These are phyloP conservation scores for Pyrocoelia pectoralis DNA, from an alignment of 2,888 invertebrate species.

Conservation along the genomic window DNA sequence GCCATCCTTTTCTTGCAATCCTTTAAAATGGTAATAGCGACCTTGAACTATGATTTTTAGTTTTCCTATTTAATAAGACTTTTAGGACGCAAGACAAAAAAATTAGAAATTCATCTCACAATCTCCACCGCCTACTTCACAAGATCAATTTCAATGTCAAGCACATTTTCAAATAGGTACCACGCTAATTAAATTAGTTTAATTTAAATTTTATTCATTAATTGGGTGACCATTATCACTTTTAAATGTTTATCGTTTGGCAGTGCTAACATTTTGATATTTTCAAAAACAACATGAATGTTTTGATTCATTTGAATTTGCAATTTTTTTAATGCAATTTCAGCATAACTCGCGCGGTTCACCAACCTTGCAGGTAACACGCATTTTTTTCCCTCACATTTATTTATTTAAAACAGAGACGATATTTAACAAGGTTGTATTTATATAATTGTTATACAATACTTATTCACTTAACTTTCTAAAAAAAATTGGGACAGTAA, in stretches of 20 bases:
- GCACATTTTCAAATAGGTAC: neutral
- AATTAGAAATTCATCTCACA: neutral
- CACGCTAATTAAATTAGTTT: neutral
- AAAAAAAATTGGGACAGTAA: neutral
- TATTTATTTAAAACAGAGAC: neutral
- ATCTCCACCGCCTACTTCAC: neutral
- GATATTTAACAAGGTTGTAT: neutral
- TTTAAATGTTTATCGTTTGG: too few species aligned
- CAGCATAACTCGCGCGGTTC: neutral
- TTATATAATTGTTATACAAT: neutral
- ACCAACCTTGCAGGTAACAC: neutral
- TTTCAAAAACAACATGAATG: neutral
- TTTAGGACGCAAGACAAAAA: neutral
- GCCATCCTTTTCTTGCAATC: neutral
- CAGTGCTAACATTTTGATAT: too few species aligned
- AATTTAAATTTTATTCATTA: neutral
- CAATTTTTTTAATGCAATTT: neutral
- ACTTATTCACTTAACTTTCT: too few species aligned
- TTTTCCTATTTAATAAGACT: neutral
- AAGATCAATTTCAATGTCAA: neutral
- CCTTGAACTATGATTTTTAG: constrained; percentile 3
- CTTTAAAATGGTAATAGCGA: neutral
- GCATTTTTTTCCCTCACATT: neutral
- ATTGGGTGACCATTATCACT: neutral
- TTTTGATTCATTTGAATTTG: too few species aligned